Base-by-base conservation (phyloP, 1,140 invertebrate species). In the Anastatus disparis region DNA sequence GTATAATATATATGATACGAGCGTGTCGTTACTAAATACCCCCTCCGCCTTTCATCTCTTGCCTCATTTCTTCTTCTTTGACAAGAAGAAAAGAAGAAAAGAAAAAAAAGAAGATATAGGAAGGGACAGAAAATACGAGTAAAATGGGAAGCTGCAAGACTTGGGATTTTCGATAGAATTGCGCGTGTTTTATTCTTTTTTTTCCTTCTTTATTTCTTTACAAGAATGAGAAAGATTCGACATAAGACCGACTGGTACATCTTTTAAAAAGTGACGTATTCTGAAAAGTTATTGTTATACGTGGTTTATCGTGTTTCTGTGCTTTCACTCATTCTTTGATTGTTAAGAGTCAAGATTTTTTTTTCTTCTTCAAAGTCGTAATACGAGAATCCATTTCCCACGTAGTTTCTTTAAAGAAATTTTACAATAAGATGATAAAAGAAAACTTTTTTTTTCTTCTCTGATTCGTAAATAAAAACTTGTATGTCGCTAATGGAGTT, bases 91-190 rank as follows among this genome's bases (percentile, higher is more conserved):
- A 9, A 24, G 12, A 10, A 9, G 50, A 50, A 44, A 46, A 55
- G 20, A 9, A 26, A 56, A 27, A 20, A 26, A 44, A 52, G 46
- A 22, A 52, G 22, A 52, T n/a, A 35, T 35, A 35, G 31, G 31
- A 12, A 46, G 50, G 27, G 29, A n/a, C 53, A 44, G 29, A 40
- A 27, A 31, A 26, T 48, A 48, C 24, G 46, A 29, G 52, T 56
- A 67, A 58, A 67, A 67, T 55, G 65, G 59, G 66, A 72, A 59
- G 50, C 56, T 50, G 53, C 17, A 17, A 56, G 12, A 58, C 31
- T 35, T 35, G 31, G 63, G 55, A n/a, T 52, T 59, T 71, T 71
- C 69, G 52, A 71, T 71, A 62, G 62, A 63, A 71, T 71, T 58
- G 52, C 65, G 53, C 65, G 59, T 68, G 63, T 53, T n/a, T n/a